Evolutionary conservation across 2,113 vertebrate species (phyloP).

Genomic region (Pyxicephalus adspersus): DNA sequence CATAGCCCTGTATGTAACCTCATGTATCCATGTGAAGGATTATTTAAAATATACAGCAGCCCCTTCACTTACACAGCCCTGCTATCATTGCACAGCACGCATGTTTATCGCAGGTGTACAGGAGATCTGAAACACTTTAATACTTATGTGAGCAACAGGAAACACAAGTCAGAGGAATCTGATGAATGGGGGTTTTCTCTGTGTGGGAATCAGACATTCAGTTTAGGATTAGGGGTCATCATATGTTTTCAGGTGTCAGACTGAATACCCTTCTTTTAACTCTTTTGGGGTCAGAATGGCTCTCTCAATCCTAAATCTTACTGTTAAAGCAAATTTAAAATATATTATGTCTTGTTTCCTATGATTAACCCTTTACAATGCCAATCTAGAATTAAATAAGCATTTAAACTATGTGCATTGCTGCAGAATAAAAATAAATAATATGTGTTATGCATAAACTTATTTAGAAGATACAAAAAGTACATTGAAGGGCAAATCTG

Average conservation of each 20-base stretch:
- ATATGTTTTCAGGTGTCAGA: constrained; percentile 3
- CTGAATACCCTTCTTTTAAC: neutral
- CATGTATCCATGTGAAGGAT: no score
- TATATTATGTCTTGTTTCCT: no score
- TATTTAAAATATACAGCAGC: neutral
- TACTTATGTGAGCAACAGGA: constrained; percentile 5
- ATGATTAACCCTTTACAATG: no score
- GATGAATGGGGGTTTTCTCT: constrained; percentile 15
- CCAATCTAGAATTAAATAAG: no score
- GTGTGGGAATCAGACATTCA: neutral
- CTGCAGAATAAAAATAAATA: no score
- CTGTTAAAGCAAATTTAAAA: neutral
- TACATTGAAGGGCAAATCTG: no score
- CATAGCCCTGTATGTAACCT: no score
- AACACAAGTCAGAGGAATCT: constrained; percentile 5
- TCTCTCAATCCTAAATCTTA: no score
- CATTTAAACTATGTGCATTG: no score
- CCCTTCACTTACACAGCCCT: neutral
- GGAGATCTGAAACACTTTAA: neutral
- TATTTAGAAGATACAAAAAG: no score
- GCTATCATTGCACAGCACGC: neutral
- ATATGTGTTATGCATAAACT: no score
- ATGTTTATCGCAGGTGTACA: neutral
- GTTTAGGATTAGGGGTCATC: neutral
- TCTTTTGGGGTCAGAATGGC: neutral